phyloP scores from a whole-genome alignment of 2,797 vertebrate species.

The Ctenopoma multispine region DNA sequence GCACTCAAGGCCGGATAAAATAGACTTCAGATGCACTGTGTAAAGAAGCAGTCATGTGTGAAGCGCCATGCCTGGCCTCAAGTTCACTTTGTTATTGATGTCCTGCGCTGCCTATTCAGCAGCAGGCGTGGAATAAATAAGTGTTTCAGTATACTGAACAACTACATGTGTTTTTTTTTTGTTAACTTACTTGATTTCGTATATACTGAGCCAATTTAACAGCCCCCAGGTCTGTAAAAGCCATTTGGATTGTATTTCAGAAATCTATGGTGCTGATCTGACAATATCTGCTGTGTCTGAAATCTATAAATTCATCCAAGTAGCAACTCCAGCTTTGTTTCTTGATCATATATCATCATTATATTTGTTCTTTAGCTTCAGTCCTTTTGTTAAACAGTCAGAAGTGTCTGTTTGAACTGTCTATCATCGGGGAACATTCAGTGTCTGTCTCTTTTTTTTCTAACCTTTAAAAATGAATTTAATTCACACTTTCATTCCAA shows the following conservation, averaged over 20 bases:
- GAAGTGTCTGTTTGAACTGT: conserved; percentile 29
- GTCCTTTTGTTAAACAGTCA: conserved; percentile 18
- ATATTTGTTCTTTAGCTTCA: conserved; percentile 4
- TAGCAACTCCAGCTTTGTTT: conserved; percentile 29
- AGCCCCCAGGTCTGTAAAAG: conserved; percentile 22
- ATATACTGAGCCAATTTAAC: conserved; percentile 35
- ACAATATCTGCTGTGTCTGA: conserved; percentile 25
- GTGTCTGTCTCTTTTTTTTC: not conserved
- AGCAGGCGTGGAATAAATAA: conserved; percentile 31
- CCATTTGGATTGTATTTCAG: conserved; percentile 26
- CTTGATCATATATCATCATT: conserved; percentile 8
- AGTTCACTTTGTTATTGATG: conserved; percentile 62
- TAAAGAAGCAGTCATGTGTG: conserved; percentile 48
- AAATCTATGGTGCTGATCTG: conserved; percentile 37
- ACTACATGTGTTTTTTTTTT: conserved; percentile 33
- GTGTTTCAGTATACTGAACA: conserved; percentile 35
- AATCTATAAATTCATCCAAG: conserved; percentile 20
- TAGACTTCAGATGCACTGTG: conserved; percentile 54
- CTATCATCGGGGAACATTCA: conserved; percentile 7
- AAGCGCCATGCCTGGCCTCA: conserved; percentile 55
- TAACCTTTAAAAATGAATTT: conserved; percentile 52
- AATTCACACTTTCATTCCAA: conserved; percentile 56
- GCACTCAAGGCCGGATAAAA: conserved; percentile 53
- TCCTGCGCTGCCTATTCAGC: conserved; percentile 38
- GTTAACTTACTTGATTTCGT: conserved; percentile 37